Base-by-base conservation (phyloP, 2,113 vertebrate genomes). In the Ptyas mucosa region DNA sequence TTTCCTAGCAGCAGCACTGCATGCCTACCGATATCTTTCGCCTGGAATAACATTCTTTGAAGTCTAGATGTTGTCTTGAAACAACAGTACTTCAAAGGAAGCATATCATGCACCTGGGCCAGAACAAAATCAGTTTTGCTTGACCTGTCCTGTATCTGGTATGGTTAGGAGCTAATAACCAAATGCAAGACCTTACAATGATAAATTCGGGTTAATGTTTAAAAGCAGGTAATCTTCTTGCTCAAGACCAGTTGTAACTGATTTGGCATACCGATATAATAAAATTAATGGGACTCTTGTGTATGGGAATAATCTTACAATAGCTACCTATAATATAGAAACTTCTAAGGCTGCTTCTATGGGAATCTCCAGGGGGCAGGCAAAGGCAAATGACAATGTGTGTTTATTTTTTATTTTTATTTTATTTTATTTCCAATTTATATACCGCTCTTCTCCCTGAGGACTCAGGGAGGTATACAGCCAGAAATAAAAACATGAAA, bases 21-120 rank as follows among this genome's bases (percentile, higher is more conserved):
- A 86, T 20, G 86, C 53, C 53, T 94, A 52, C 54, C 69, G 46
- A 91, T 95, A 93, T 95, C 92, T 96, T 96, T 57, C 91, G 93
- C 39, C 20, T 5, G 0, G 69, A 64, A n/a, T 49, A 94, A 89
- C 94, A 91, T 95, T 92, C 96, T 97, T 97, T 97, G 97, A 97
- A 96, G 95, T 96, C 39, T 58, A 94, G 93, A 85, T 6, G 94
- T 96, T 96, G 90, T 95, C 97, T 95, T 85, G 88, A 93, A 93
- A 93, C 61, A 90, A 85, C 88, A 89, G 3, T 6, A 93, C 92
- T 93, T 93, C 92, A 93, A 93, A 96, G 95, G 0, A 52, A 51
- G 46, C n/a, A 0, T 95, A 95, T 96, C 95, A 92, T 69, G 39
- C 87, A 11, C 12, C 52, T 91, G 39, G 93, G 90, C 55, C 51